Conservation (phyloP, 2,113 vertebrate species). For the Cardinalis cardinalis region DNA sequence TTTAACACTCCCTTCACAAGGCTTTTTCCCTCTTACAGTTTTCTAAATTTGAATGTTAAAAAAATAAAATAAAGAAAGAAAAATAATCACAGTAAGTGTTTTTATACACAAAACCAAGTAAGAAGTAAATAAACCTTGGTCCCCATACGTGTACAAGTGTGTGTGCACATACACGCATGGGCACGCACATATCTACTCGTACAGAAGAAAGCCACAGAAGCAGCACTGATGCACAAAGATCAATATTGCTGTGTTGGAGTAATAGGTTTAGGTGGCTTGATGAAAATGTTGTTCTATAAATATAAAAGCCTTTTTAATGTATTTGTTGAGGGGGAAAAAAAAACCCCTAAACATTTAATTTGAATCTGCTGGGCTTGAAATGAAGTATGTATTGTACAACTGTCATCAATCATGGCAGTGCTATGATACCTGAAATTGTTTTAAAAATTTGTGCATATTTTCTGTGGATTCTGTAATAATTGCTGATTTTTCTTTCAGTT, state of each 20-base stretch:
- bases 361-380: neutral
- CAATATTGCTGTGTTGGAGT: neutral
- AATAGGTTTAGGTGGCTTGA: neutral
- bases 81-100: neutral
- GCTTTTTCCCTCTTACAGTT: neutral
- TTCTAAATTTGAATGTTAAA: neutral
- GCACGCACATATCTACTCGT: rapidly evolving
- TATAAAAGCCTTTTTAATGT: neutral
- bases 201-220: neutral
- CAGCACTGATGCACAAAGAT: neutral
- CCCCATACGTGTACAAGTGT: neutral
- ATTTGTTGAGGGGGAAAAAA: neutral
- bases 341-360: neutral
- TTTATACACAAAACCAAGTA: neutral
- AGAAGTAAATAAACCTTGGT: neutral
- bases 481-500: neutral
- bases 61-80: neutral
- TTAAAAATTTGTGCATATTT: neutral
- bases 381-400: neutral
- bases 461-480: neutral
- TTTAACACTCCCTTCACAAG: conserved; percentile 1
- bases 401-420: neutral
- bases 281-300: neutral
- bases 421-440: neutral
- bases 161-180: rapidly evolving